phyloP scores from a whole-genome alignment of 2,113 vertebrate genomes.

The Ciconia stormi region DNA sequence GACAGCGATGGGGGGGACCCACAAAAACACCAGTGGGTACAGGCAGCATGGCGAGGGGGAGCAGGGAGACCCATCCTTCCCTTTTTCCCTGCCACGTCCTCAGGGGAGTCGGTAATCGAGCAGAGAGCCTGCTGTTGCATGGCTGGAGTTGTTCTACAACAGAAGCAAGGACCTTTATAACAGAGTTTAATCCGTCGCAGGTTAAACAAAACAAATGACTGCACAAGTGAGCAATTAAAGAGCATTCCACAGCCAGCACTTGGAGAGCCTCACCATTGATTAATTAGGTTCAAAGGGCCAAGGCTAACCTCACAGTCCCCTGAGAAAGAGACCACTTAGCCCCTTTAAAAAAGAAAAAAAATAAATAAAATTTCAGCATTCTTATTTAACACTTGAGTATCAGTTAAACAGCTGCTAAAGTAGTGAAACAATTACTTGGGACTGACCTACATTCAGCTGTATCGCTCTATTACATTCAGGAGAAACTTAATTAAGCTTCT shows the following conservation, averaged over 20 bases:
- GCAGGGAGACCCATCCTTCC: no score
- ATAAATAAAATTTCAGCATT: not conserved
- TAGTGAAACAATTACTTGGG: conserved; percentile 26
- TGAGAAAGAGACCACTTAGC: conserved; percentile 38
- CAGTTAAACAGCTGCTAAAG: conserved; percentile 44
- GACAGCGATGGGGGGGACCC: not conserved
- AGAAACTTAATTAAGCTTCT: conserved; percentile 63
- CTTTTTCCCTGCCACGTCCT: not conserved
- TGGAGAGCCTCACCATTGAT: not conserved
- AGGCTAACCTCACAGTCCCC: conserved; percentile 12
- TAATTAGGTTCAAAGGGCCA: conserved; percentile 63
- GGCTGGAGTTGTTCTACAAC: not conserved
- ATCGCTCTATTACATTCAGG: conserved; percentile 26
- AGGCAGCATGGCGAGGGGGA: accelerated
- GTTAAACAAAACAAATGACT: conserved; percentile 61
- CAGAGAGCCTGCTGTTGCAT: not conserved
- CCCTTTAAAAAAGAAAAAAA: not conserved
- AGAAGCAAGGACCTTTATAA: not conserved
- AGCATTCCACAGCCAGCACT: conserved; percentile 6
- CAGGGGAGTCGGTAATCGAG: accelerated
- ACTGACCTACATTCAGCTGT: conserved; percentile 43
- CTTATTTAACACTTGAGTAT: conserved; percentile 31
- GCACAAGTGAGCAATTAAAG: conserved; percentile 60
- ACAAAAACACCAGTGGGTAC: accelerated
- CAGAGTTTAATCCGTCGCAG: not conserved